A percentile compares a stretch with the other conserved stretches of the same genome.
Evolutionary conservation across 2,113 vertebrate species (phyloP).

Genomic region (Anas platyrhynchos): DNA sequence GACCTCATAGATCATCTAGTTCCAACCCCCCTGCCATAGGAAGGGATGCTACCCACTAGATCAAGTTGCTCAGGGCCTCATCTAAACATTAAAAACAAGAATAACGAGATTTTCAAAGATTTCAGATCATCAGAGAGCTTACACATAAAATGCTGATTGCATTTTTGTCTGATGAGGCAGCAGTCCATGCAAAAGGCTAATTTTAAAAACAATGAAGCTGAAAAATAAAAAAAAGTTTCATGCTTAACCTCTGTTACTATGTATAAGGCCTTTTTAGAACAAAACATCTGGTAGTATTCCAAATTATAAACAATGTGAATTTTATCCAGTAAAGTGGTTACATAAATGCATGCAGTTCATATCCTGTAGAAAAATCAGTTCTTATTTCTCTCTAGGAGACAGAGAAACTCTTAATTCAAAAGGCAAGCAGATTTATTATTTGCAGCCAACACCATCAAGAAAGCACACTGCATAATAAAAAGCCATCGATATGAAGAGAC

Average conservation of each 20-base stretch:
- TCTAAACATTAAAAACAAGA: neutral
- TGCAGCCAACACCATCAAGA: neutral
- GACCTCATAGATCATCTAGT: too few relatives aligned
- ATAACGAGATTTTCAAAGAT: neutral
- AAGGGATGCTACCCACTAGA: too few relatives aligned
- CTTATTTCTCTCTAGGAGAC: neutral
- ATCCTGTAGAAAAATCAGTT: neutral
- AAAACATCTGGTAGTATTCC: conserved; percentile 3
- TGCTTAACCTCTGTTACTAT: neutral
- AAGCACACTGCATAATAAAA: neutral
- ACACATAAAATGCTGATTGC: neutral
- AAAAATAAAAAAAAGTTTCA: neutral
- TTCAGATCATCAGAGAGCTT: neutral
- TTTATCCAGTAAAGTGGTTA: conserved; percentile 20
- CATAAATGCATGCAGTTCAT: neutral
- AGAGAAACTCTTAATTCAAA: neutral
- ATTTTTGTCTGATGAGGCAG: neutral
- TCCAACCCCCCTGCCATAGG: too few relatives aligned
- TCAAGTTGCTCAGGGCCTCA: too few relatives aligned
- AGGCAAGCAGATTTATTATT: neutral
- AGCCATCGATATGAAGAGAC: neutral
- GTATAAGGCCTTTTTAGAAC: neutral
- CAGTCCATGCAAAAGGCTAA: neutral
- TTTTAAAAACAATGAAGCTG: neutral
- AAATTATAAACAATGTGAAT: neutral